Evolutionary conservation across 1,140 invertebrate species (phyloP).

Genomic region (Paralvinella palmiformis): DNA sequence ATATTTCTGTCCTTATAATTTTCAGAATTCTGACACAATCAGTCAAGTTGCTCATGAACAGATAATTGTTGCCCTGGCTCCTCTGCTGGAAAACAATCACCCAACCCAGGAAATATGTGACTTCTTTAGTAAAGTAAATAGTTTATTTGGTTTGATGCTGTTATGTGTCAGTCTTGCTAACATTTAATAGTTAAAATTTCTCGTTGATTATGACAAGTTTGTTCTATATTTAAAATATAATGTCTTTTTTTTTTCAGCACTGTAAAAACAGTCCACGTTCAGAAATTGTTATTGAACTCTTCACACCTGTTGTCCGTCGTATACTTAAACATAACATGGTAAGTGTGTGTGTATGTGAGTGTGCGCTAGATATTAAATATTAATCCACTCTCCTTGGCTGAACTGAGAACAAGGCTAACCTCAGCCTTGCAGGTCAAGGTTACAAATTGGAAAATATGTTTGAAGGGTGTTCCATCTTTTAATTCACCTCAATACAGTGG

Average conservation of each 20-base stretch:
- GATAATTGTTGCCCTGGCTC: slow-evolving; percentile 56
- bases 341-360: too few species aligned
- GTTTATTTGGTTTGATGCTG: neutral
- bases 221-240: neutral
- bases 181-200: too few species aligned
- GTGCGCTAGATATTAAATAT: too few species aligned
- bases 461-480: too few species aligned
- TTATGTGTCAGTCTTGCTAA: too few species aligned
- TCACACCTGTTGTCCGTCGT: slow-evolving; percentile 69
- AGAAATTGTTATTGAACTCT: slow-evolving; percentile 56
- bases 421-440: too few species aligned
- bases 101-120: slow-evolving; percentile 60
- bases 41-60: slow-evolving; percentile 52
- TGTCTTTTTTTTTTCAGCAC: slow-evolving; percentile 45
- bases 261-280: slow-evolving; percentile 59
- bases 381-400: too few species aligned
- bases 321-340: slow-evolving; percentile 79
- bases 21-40: slow-evolving; percentile 45
- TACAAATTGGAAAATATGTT: too few species aligned
- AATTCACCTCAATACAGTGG: too few species aligned
- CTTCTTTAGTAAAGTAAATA: slow-evolving; percentile 54
- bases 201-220: too few species aligned
- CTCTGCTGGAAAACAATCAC: slow-evolving; percentile 58
- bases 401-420: too few species aligned
- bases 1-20: neutral